Evolutionary conservation across 2,888 invertebrate species (phyloP), one percentile per base, ranked within the genome.

Genomic region (Acronicta leporina): DNA sequence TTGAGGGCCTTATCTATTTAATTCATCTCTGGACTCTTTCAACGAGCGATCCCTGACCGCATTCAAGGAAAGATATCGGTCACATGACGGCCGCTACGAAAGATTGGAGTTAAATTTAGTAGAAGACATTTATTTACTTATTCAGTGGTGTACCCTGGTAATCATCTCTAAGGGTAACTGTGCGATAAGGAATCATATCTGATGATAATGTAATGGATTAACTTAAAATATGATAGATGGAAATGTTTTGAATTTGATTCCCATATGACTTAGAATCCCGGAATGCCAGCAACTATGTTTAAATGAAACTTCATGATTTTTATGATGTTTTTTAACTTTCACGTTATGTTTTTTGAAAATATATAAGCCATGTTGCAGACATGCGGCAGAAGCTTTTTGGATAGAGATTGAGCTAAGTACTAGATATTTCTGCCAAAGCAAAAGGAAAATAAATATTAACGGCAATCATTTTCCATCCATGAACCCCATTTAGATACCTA

Each of bases 101-200:
- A 90, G 92, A 91, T 92, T 87, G 85, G 86, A 89, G 92, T 91
- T 93, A 91, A 94, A 94, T 94, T 94, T 92, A 94, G 87, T 91
- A 92, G 94, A 94, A 93, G 91, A 92, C 88, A 92, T 93, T 93
- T 92, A 93, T 92, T 92, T 90, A 92, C 80, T 82, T 83, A 85
- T 90, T 89, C 88, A 86, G 79, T 84, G 88, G 87, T 90, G 85
- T 80, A 84, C 83, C 53, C 74, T 81, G 87, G 87, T 89, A 88
- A 90, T 87, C 85, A 91, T 90, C 86, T 87, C 82, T 71, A 81
- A 82, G 87, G 88, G 87, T 85, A 82, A 83, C 85, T 86, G 82
- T 80, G 85, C 80, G 85, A 87, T 84, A 79, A 75, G 60, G 64
- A 79, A 83, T 81, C 72, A 72, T 74, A 40, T 57, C 64, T 71